phyloP scores from a whole-genome alignment of 2,797 vertebrate genomes.

The Paedocypris micromegethes region DNA sequence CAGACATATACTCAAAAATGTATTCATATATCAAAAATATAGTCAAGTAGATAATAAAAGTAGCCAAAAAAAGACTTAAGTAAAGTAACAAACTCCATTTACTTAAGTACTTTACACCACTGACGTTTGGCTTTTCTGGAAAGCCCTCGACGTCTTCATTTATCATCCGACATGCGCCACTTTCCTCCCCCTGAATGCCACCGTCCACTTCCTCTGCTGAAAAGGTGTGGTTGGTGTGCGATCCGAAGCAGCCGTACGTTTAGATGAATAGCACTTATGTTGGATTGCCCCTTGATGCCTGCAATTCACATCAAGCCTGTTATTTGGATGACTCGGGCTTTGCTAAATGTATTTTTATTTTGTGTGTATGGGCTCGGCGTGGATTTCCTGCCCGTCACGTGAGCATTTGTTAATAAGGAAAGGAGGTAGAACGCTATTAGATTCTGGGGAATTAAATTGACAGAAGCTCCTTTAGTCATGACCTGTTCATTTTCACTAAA shows the following conservation, averaged over 20 bases:
- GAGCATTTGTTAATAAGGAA: constrained; percentile 22
- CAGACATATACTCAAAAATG: no score
- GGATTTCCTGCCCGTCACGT: constrained; percentile 33
- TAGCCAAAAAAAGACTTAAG: no score
- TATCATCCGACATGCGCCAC: constrained; percentile 61
- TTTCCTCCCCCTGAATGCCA: constrained; percentile 54
- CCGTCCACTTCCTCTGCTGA: constrained; percentile 72
- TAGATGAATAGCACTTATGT: constrained; percentile 62
- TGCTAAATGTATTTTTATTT: constrained; percentile 23
- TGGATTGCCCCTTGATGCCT: constrained; percentile 46
- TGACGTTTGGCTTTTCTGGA: constrained; percentile 20
- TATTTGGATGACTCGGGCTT: constrained; percentile 39
- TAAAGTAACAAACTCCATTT: no score
- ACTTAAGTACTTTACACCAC: not conserved
- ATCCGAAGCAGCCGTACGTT: constrained; percentile 46
- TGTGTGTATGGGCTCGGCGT: constrained; percentile 36
- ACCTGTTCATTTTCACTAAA: constrained; percentile 28
- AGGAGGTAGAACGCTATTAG: constrained; percentile 11
- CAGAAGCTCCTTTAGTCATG: constrained; percentile 13
- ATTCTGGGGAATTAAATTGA: constrained; percentile 16
- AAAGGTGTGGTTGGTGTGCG: constrained; percentile 56
- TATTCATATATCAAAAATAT: no score
- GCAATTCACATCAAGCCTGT: constrained; percentile 37
- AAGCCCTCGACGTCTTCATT: constrained; percentile 50
- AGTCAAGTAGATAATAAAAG: no score